Evolutionary conservation across 2,888 invertebrate species (phyloP), one percentile per base, ranked within the genome.

Genomic region (Trichogramma dendrolimi): DNA sequence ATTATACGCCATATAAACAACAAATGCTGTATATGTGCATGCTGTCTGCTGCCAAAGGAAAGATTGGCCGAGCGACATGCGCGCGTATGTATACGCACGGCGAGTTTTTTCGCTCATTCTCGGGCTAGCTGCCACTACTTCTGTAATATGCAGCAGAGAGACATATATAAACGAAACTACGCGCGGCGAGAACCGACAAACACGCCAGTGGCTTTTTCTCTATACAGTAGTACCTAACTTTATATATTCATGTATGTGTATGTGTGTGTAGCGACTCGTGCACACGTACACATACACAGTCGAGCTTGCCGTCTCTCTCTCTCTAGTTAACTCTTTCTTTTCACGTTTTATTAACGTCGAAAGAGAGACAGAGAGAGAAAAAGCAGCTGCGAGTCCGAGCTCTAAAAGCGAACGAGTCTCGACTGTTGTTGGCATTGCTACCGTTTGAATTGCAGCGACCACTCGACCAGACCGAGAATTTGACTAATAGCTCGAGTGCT

Each of bases 1-100:
- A 27, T 27, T 27, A 27, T 27, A 27, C 27, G 27, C 27, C 27
- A 2, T 27, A 27, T 27, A 27, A 27, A 27, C 27, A 27, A 27
- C 27, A 27, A 27, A 27, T 27, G 27, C 27, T 27, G 27, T 27
- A 27, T 27, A 27, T 27, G 27, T 27, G 27, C 27, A 27, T 27
- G 27, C 27, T 27, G 27, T 27, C 60, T 55, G 42, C 59, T 60
- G 65, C 67, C 68, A 67, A 68, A 67, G 67, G 71, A 72, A 61
- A 58, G 53, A 60, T 58, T 44, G 48, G 6, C 5, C 62, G 59
- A 58, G 57, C 50, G 53, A 56, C 54, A 60, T 14, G 11, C 57
- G 57, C 46, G 53, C 47, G 48, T 46, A 43, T 58, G 10, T 58
- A 27, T 27, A 27, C 27, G 27, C 27, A 27, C 27, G 27, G 27